Percentiles rank a stretch among this genome's conserved stretches.
These are phyloP conservation scores for Chaetodon trifasciatus DNA, from an alignment of 2,797 vertebrate species.

Conservation along the genomic window DNA sequence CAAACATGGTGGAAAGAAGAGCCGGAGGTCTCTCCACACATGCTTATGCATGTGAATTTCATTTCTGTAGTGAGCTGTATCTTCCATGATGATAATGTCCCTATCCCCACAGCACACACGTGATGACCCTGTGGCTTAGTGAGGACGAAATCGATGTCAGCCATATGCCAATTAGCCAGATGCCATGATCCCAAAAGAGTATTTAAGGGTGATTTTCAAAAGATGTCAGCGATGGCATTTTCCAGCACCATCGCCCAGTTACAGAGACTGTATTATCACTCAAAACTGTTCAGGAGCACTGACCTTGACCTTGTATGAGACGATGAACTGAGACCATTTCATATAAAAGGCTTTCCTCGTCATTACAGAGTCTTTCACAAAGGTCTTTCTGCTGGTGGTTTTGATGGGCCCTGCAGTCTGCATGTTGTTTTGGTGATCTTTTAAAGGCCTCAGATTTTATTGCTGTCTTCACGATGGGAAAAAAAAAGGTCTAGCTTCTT, in stretches of 20 bases:
- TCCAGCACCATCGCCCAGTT: slow-evolving; percentile 4
- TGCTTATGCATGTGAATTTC: slow-evolving; percentile 12
- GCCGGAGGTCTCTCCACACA: not conserved
- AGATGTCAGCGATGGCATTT: slow-evolving; percentile 29
- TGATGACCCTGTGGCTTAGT: slow-evolving; percentile 33
- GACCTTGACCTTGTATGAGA: slow-evolving; percentile 35
- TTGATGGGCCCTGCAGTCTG: not conserved
- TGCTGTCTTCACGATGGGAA: not conserved
- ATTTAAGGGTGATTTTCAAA: slow-evolving; percentile 42
- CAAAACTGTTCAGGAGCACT: slow-evolving; percentile 18
- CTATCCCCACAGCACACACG: not conserved
- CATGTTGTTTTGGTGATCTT: slow-evolving; percentile 7
- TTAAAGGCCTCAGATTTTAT: slow-evolving; percentile 10
- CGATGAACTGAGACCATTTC: slow-evolving; percentile 16
- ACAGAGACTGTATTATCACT: slow-evolving; percentile 13
- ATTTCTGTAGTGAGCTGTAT: slow-evolving; percentile 2
- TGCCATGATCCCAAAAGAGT: slow-evolving; percentile 32
- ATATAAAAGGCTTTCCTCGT: slow-evolving; percentile 8
- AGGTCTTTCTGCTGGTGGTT: not conserved
- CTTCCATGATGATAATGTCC: slow-evolving; percentile 10
- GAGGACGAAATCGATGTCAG: slow-evolving; percentile 34
- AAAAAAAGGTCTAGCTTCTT: not conserved
- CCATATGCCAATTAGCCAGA: slow-evolving; percentile 55
- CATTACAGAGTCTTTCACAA: slow-evolving; percentile 2
- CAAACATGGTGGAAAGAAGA: not conserved